Evolutionary conservation across 2,113 vertebrate genomes (phyloP).

Genomic region (Sphyrna mokarran): DNA sequence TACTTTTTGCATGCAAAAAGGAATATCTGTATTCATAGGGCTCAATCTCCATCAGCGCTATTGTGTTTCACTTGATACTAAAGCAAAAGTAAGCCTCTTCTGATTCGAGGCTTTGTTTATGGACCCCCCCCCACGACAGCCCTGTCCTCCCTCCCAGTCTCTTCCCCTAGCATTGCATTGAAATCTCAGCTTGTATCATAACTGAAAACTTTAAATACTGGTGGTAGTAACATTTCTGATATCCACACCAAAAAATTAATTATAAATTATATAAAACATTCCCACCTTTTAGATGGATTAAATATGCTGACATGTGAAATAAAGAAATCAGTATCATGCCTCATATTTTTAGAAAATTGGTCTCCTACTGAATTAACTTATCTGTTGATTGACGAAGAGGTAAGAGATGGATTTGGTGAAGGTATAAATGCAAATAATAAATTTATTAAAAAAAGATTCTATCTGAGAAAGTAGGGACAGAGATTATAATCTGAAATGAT

Average conservation of each 20-base stretch:
- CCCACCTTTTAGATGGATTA: background rate
- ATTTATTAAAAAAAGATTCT: too few relatives aligned
- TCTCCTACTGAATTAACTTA: background rate
- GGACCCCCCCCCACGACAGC: background rate
- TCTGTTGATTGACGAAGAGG: background rate
- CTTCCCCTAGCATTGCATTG: background rate
- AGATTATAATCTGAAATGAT: too few relatives aligned
- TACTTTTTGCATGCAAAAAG: background rate
- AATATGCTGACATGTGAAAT: background rate
- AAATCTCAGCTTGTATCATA: background rate
- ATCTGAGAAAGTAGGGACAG: too few relatives aligned
- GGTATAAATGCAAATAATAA: too few relatives aligned
- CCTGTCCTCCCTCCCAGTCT: too few relatives aligned
- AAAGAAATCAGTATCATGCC: background rate
- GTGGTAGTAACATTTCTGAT: background rate
- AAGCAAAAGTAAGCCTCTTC: background rate
- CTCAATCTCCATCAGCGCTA: background rate
- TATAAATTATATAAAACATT: background rate
- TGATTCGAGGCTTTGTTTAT: background rate
- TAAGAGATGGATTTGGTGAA: too few relatives aligned
- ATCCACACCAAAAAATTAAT: background rate
- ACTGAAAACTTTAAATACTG: background rate
- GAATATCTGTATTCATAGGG: background rate
- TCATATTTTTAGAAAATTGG: background rate
- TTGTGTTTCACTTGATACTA: background rate